A percentile compares a stretch with the other conserved stretches of the same genome.
Conservation (phyloP, 2,113 vertebrate species). For the Cephalopterus ornatus region DNA sequence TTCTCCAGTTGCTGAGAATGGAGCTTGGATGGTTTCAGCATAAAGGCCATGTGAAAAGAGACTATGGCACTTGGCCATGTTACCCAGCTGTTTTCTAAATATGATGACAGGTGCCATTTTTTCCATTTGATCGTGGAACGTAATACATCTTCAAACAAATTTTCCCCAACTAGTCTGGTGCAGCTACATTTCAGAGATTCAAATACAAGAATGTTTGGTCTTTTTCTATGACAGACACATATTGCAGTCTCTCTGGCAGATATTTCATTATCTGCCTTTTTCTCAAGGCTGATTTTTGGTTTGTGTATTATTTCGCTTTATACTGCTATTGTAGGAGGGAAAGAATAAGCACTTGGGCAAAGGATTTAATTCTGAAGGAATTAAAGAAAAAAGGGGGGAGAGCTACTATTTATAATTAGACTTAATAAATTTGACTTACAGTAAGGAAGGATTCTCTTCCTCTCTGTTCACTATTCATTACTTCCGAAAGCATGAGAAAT, state of each 20-base stretch:
- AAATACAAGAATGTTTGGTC: slow-evolving; percentile 23
- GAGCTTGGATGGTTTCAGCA: slow-evolving; percentile 64
- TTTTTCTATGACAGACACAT: not conserved
- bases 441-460: not conserved
- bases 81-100: slow-evolving; percentile 76
- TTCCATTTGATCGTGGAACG: slow-evolving; percentile 81
- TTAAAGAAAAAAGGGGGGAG: accelerated
- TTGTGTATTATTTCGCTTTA: not conserved
- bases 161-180: slow-evolving; percentile 62
- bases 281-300: not conserved
- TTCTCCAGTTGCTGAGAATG: slow-evolving; percentile 64
- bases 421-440: not conserved
- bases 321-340: not conserved
- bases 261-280: not conserved
- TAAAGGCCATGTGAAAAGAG: slow-evolving; percentile 69
- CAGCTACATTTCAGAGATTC: slow-evolving; percentile 64
- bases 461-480: not conserved
- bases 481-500: not conserved
- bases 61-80: slow-evolving; percentile 71
- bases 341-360: not conserved
- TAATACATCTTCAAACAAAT: slow-evolving; percentile 83
- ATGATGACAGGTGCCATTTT: slow-evolving; percentile 78
- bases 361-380: not conserved
- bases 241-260: not conserved
- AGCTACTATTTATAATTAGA: not conserved